These are phyloP conservation scores for Bugula neritina DNA, from an alignment of 2,888 invertebrate genomes.

Conservation along the genomic window DNA sequence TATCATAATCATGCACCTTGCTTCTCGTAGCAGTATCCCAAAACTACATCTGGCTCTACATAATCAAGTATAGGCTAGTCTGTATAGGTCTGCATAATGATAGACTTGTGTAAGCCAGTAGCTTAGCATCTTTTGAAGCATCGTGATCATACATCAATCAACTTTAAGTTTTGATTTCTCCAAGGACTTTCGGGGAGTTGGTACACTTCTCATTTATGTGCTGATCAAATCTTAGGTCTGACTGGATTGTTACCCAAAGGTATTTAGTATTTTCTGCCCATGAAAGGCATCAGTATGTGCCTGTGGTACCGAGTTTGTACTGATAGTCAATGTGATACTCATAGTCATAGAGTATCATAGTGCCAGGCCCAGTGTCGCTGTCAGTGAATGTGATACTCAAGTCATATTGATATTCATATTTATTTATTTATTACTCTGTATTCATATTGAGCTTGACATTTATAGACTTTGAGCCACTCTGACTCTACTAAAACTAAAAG, in stretches of 20 bases:
- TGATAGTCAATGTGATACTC: too few species aligned
- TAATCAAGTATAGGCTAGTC: not conserved
- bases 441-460: too few species aligned
- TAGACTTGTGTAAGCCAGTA: not conserved
- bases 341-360: too few species aligned
- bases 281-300: too few species aligned
- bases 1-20: not conserved
- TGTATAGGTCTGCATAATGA: not conserved
- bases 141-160: too few species aligned
- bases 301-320: not conserved
- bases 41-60: not conserved
- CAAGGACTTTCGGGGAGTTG: not conserved
- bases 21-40: not conserved
- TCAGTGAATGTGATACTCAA: too few species aligned
- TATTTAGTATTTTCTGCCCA: not conserved
- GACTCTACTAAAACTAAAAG: too few species aligned
- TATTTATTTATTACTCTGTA: too few species aligned
- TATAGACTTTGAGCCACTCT: too few species aligned
- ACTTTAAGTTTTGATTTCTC: not conserved
- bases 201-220: not conserved
- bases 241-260: not conserved
- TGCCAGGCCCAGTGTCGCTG: too few species aligned
- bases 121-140: not conserved
- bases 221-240: not conserved
- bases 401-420: too few species aligned